phyloP scores from a whole-genome alignment of 2,888 invertebrate genomes.

The Rhimphoctona megacephalus region DNA sequence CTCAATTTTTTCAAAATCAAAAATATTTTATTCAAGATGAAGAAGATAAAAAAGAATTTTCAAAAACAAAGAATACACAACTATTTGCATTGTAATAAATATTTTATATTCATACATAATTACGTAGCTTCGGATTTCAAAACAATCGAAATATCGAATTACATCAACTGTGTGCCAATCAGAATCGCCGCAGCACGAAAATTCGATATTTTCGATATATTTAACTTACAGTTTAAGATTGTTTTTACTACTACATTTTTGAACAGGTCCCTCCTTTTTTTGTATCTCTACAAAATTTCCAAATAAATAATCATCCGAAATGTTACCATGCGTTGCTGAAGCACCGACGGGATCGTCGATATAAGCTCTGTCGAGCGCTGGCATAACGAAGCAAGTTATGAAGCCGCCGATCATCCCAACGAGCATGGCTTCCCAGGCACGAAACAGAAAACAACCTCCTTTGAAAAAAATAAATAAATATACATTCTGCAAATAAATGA shows the following conservation, averaged over 20 bases:
- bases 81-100: background rate
- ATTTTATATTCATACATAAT: background rate
- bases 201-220: conserved; percentile 1
- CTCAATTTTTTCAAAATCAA: conserved; percentile 50
- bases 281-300: background rate
- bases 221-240: no score
- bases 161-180: background rate
- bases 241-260: no score
- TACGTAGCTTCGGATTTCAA: background rate
- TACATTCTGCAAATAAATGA: background rate
- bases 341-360: conserved; percentile 98
- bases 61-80: background rate
- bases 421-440: conserved; percentile 94
- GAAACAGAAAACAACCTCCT: conserved; percentile 95
- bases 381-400: conserved; percentile 90
- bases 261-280: background rate
- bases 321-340: conserved; percentile 92
- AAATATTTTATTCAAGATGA: background rate
- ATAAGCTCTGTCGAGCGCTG: conserved; percentile 91
- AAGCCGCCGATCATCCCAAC: conserved; percentile 93
- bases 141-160: background rate
- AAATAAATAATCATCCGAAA: background rate
- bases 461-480: background rate
- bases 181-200: background rate
- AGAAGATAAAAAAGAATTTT: background rate